Evolutionary conservation across 92 coral and sea anemone species (phyloP), one percentile per base, ranked within the genome.

Genomic region (Phenganax stokvisi): DNA sequence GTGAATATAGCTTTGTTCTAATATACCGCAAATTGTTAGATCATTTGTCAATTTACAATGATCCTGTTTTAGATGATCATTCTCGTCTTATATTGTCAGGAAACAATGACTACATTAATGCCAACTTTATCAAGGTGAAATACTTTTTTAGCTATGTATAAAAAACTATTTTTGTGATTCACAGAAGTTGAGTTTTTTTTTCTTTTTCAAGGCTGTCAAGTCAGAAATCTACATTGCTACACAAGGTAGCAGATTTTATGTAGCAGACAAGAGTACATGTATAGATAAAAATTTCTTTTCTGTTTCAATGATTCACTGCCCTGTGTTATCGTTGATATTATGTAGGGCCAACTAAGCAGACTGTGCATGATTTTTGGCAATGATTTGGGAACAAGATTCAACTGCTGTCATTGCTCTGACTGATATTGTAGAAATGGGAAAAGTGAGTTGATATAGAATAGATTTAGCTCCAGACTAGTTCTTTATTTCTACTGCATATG

Each of bases 381-480:
- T 93, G 97, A 79, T 89, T 9, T 93, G 98, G 98, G 91, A 89
- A 52, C 93, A 91, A 53, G 86, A 91, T 6, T 65, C 80, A 0
- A 47, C 83, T 51, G 76, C 82, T 6, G 81, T 93, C 62, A 93
- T 91, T 11, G 91, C 91, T 97, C 71, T 93, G 31, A 93, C 98
- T 30, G 88, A 87, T 60, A 89, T 93, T 37, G 69, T 84, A 17
- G 98, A 93, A 69, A 79, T 75, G 13, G 78, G 83, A 54, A 90
- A 87, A 97, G 98, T 93, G 25, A 20, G 87, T 75, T 20, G 25
- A 20, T 20, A 20, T 20, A 20, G 25, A 20, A 20, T 20, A 20
- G 25, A 20, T 20, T 20, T 20, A 20, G 25, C 25, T 20, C 25
- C 25, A 20, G 25, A 20, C 25, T 20, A 20, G 25, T 20, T 20